These are phyloP conservation scores for Sparidentex hasta DNA, from an alignment of 2,797 vertebrate genomes.

Conservation along the genomic window DNA sequence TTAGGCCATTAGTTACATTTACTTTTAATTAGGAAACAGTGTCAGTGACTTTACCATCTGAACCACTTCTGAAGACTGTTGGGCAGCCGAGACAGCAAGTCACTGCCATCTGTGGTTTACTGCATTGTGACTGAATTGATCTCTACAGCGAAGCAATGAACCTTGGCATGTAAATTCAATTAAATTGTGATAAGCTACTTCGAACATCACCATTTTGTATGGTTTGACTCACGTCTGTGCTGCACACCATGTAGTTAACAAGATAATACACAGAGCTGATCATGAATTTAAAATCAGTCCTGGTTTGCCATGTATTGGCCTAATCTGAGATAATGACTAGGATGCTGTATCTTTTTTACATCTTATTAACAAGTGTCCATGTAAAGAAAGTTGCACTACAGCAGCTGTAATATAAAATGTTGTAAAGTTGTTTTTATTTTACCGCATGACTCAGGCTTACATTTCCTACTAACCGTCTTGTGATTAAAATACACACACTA, in stretches of 20 bases:
- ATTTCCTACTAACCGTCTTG: background rate
- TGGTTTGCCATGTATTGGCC: background rate
- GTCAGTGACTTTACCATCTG: background rate
- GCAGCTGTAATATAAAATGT: background rate
- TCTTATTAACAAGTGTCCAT: background rate
- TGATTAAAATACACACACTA: background rate
- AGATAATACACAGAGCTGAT: constrained; percentile 10
- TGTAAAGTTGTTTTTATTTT: background rate
- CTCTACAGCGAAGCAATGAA: background rate
- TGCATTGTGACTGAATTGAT: no score
- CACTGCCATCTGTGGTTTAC: no score
- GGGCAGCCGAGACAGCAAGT: no score
- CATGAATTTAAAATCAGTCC: constrained; percentile 1
- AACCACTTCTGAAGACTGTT: background rate
- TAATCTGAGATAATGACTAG: background rate
- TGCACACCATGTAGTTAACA: background rate
- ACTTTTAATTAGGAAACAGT: background rate
- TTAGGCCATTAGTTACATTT: background rate
- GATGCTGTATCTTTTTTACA: background rate
- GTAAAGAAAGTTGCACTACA: background rate
- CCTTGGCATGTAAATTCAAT: constrained; percentile 7
- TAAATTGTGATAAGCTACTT: constrained; percentile 2
- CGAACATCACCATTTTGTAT: constrained; percentile 6
- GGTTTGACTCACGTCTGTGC: constrained; percentile 14
- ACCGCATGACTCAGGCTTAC: background rate